A percentile compares a stretch with the other conserved stretches of the same genome.
phyloP scores from a whole-genome alignment of 2,888 invertebrate species.

The Drosophila ezoana region DNA sequence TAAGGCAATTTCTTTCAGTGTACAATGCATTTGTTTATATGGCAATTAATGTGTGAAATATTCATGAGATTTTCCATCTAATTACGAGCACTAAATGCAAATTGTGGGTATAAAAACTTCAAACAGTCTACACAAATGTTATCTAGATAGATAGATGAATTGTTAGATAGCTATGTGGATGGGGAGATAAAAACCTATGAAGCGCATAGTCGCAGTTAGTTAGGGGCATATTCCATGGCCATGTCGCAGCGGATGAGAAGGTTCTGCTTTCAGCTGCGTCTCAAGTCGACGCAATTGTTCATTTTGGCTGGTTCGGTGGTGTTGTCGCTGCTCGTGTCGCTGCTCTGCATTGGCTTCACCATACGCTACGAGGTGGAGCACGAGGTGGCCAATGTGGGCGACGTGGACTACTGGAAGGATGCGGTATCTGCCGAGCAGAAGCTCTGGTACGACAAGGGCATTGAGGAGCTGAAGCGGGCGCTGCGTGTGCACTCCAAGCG shows the following conservation, averaged over 20 bases:
- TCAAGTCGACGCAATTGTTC: conserved; percentile 74
- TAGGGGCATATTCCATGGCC: conserved; percentile 29
- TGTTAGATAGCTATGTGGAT: conserved; percentile 1
- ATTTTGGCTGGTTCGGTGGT: conserved; percentile 69
- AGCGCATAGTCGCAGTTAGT: background rate
- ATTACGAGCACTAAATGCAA: conserved; percentile 58
- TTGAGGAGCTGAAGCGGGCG: conserved; percentile 86
- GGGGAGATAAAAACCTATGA: background rate
- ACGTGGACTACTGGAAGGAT: conserved; percentile 74
- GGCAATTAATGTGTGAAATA: conserved; percentile 71
- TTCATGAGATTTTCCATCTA: conserved; percentile 66
- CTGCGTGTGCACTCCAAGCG: conserved; percentile 86
- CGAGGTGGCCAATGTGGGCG: conserved; percentile 67
- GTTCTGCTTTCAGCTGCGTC: conserved; percentile 37
- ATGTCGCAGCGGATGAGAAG: conserved; percentile 29
- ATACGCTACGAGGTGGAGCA: conserved; percentile 78
- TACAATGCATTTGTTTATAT: conserved; percentile 49
- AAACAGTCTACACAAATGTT: conserved; percentile 26
- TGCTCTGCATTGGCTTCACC: conserved; percentile 75
- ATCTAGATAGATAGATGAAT: conserved; percentile 17
- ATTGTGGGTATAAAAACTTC: conserved; percentile 43
- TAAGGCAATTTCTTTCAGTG: conserved; percentile 38
- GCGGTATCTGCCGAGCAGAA: conserved; percentile 67
- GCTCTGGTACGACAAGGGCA: conserved; percentile 85
- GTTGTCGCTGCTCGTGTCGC: conserved; percentile 65